Percentiles rank a stretch among this genome's conserved stretches.
Conservation (phyloP, 2,888 invertebrate species). For the Cylindroiulus punctatus region DNA sequence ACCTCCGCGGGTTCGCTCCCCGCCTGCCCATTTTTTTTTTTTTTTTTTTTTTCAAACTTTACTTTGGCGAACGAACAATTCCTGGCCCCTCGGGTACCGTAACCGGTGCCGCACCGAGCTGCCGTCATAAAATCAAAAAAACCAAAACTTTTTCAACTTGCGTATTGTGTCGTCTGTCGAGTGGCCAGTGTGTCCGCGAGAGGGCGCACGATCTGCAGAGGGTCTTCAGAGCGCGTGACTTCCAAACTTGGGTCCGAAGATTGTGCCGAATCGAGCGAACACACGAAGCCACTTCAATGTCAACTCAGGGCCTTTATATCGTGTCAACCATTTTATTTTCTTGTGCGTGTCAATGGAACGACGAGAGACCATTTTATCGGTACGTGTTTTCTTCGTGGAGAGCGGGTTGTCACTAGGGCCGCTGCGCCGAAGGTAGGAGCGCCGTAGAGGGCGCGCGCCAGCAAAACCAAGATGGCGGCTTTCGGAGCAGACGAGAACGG, state of each 20-base stretch:
- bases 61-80: slow-evolving; percentile 35
- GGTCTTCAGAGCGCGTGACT: not conserved
- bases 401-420: slow-evolving; percentile 2
- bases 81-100: slow-evolving; percentile 11
- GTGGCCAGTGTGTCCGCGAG: slow-evolving; percentile 47
- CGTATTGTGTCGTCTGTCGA: slow-evolving; percentile 23
- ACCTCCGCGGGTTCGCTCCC: slow-evolving; percentile 18
- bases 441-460: not conserved
- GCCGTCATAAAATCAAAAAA: slow-evolving; percentile 43
- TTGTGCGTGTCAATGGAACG: slow-evolving; percentile 47
- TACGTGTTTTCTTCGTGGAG: slow-evolving; percentile 45
- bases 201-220: slow-evolving; percentile 35
- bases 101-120: not conserved
- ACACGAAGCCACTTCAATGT: slow-evolving; percentile 53
- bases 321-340: slow-evolving; percentile 55
- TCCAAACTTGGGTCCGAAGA: slow-evolving; percentile 8
- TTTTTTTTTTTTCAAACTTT: not conserved
- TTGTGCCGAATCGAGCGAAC: slow-evolving; percentile 44
- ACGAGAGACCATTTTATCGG: slow-evolving; percentile 31
- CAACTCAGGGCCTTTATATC: slow-evolving; percentile 58
- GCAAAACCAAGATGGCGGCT: not conserved
- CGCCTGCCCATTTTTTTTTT: not conserved
- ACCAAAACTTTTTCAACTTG: not conserved
- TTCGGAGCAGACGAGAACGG: not conserved
- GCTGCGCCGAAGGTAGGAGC: slow-evolving; percentile 4